Base-by-base conservation (phyloP, 1,140 invertebrate species). In the Acromyrmex heyeri region DNA sequence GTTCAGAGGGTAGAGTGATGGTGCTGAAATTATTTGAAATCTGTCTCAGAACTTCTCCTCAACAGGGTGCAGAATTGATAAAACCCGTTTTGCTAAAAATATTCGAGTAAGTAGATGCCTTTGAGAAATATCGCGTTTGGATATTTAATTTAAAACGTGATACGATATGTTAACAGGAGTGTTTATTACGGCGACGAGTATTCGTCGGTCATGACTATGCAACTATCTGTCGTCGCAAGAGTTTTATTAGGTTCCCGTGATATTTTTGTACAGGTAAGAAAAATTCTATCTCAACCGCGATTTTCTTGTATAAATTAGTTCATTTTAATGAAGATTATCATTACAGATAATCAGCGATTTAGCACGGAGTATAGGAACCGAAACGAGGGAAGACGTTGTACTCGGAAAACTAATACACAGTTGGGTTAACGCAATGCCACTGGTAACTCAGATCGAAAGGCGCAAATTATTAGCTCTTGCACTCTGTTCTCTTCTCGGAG, bases 391-490 rank as follows among this genome's bases (percentile, higher is more conserved):
- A 86, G 95, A 96, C 78, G 92, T 92, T 48, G 95, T 98, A 27
- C 94, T 99, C 27, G 96, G 96, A 24, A 95, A 96, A 85, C 95
- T 99, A 3, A 93, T 99, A 44, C 96, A 97, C 87, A 95, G 97
- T 6, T 98, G 98, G 97, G 96, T 98, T n/a, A 96, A 97, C 85
- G 97, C 97, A 93, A 97, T 99, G 96, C 96, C 97, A 34, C 94
- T 97, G 65, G 97, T 98, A 1, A 96, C 97, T 0, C 97, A 98
- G 89, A 95, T 96, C 0, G 98, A 98, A 91, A 96, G 97, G 92
- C 96, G 97, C 88, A 99, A 99, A 94, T 91, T 97, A 86, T 91
- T 96, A 95, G 97, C 97, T 27, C 95, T 99, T 64, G 98, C 98
- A 44, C 95, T 99, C 65, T 96, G 97, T n/a, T 97, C 97, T 72